phyloP scores from a whole-genome alignment of 2,113 vertebrate genomes.

The Falco punctatus region DNA sequence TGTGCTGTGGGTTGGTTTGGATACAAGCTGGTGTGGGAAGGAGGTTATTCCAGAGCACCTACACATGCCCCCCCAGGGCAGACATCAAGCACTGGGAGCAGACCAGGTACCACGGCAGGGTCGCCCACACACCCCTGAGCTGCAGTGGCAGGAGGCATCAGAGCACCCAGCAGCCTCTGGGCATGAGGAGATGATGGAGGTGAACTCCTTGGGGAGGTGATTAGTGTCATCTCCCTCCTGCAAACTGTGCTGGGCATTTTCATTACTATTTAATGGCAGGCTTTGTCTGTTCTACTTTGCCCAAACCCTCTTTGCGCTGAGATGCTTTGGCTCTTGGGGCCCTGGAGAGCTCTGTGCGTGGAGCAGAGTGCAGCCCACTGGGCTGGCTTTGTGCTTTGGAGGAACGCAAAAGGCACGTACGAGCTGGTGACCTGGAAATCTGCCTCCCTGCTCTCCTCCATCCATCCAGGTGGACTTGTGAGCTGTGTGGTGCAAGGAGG shows the following conservation, averaged over 20 bases:
- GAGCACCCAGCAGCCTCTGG: not conserved
- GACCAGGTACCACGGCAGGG: fast-evolving
- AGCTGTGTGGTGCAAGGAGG: not conserved
- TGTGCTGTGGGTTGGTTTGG: not conserved
- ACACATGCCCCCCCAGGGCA: not conserved
- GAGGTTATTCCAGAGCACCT: not conserved
- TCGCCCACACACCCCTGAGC: not conserved
- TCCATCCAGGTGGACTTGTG: fast-evolving
- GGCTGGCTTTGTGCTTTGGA: not conserved
- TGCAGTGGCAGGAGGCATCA: not conserved
- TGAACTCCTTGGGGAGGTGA: not conserved
- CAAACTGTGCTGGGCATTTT: not conserved
- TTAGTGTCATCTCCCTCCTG: not conserved
- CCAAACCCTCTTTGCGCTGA: not conserved
- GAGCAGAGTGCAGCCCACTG: not conserved
- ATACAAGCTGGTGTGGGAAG: not conserved
- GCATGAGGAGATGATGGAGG: not conserved
- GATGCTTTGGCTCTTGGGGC: not conserved
- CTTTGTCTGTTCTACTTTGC: not conserved
- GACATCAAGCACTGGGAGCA: not conserved
- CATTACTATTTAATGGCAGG: not conserved
- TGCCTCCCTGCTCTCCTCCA: not conserved
- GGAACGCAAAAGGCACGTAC: not conserved
- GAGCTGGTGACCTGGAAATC: not conserved
- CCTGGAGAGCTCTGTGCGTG: fast-evolving